Conservation (phyloP, 2,113 vertebrate genomes). For the Crotalus viridis region DNA sequence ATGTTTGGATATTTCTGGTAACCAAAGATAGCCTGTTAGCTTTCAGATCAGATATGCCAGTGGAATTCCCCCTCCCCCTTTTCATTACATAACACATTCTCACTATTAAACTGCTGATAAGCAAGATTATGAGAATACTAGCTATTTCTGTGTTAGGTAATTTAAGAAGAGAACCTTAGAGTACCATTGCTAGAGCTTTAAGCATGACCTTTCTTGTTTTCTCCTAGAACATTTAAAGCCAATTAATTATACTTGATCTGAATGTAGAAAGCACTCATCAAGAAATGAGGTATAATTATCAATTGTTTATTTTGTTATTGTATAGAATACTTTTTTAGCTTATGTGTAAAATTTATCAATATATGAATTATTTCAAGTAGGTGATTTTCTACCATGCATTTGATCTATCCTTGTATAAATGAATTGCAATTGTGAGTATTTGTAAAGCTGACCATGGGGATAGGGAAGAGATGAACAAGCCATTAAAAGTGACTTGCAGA, state of each 20-base stretch:
- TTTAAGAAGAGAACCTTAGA: background rate
- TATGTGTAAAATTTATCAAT: constrained; percentile 6
- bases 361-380: background rate
- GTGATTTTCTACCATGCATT: background rate
- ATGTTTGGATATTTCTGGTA: constrained; percentile 38
- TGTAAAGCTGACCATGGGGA: background rate
- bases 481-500: background rate
- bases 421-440: background rate
- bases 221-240: background rate
- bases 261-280: constrained; percentile 28
- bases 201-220: constrained; percentile 24
- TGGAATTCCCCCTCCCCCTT: constrained; percentile 20
- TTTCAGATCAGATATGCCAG: constrained; percentile 13
- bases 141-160: constrained; percentile 2
- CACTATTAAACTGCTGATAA: background rate
- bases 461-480: background rate
- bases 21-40: constrained; percentile 32
- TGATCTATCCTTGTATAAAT: background rate
- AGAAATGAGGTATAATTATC: background rate
- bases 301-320: background rate
- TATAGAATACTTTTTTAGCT: background rate
- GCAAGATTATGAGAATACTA: background rate
- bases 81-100: constrained; percentile 17
- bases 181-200: background rate
- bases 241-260: background rate